Evolutionary conservation across 2,888 invertebrate genomes (phyloP).

Genomic region (Plagodis pulveraria): DNA sequence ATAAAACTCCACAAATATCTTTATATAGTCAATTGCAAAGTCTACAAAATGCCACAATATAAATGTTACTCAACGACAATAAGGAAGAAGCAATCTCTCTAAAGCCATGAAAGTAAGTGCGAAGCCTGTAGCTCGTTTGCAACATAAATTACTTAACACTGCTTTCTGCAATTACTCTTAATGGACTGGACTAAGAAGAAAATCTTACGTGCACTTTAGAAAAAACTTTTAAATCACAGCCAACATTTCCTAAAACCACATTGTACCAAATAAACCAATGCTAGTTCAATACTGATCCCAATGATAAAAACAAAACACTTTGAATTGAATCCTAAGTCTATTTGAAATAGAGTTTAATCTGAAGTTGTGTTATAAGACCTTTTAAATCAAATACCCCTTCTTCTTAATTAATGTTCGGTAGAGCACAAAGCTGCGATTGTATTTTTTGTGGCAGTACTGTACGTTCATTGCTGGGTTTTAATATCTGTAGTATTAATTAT

Average conservation of each 20-base stretch:
- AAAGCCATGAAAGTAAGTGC: conserved; percentile 19
- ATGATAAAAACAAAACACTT: conserved; percentile 29
- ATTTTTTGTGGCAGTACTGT: conserved; percentile 63
- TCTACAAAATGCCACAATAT: not conserved
- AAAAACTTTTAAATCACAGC: conserved; percentile 6
- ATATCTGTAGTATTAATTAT: conserved; percentile 78
- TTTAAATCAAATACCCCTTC: conserved; percentile 58
- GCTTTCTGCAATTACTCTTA: conserved; percentile 21
- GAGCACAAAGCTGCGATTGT: conserved; percentile 75
- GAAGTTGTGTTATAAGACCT: conserved; percentile 44
- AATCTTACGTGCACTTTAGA: conserved; percentile 7
- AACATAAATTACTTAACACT: conserved; percentile 20
- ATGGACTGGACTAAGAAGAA: conserved; percentile 12
- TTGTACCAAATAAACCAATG: conserved; percentile 58
- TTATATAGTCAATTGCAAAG: not conserved
- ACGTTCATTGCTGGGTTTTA: conserved; percentile 70
- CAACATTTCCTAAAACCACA: conserved; percentile 55
- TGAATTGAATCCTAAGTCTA: conserved; percentile 35
- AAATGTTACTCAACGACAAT: conserved; percentile 4
- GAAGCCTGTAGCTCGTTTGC: conserved; percentile 24
- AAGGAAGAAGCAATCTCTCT: conserved; percentile 14
- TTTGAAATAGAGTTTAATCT: conserved; percentile 46
- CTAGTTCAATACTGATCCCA: conserved; percentile 44
- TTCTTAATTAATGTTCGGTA: conserved; percentile 79
- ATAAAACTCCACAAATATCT: no score